These are phyloP conservation scores for Lycaena phlaeas DNA, from an alignment of 2,888 invertebrate species.

Conservation along the genomic window DNA sequence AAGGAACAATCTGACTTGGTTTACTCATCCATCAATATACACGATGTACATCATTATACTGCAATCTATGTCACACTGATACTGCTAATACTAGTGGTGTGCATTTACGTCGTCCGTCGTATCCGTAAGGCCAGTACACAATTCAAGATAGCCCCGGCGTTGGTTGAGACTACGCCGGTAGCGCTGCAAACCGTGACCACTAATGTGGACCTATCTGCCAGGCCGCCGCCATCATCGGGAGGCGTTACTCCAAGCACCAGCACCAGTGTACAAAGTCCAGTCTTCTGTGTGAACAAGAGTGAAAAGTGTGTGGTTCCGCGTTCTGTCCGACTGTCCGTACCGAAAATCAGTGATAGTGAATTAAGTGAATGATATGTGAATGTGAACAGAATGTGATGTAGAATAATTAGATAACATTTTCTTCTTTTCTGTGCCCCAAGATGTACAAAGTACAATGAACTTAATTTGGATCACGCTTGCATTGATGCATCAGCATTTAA, in stretches of 20 bases:
- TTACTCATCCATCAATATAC: not conserved
- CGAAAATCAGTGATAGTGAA: not conserved
- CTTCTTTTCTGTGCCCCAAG: no score
- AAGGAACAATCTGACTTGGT: not conserved
- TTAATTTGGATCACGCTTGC: no score
- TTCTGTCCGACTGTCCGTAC: not conserved
- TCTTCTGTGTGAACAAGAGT: no score
- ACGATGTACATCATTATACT: constrained; percentile 6
- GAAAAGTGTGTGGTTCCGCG: no score
- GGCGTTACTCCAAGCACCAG: not conserved
- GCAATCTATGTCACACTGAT: not conserved
- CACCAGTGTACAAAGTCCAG: no score
- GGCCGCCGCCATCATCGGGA: constrained; percentile 1
- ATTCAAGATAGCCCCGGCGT: not conserved
- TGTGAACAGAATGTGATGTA: no score
- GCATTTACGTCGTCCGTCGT: constrained; percentile 5
- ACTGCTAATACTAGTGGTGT: not conserved
- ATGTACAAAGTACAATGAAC: no score
- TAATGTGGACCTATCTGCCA: not conserved
- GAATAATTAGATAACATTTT: no score
- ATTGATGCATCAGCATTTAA: no score
- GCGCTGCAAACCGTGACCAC: not conserved
- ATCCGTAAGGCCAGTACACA: not conserved
- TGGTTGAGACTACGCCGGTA: no score
- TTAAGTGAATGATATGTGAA: not conserved